Percentiles rank a stretch among this genome's conserved stretches.
phyloP scores from a whole-genome alignment of 2,888 invertebrate species.

The Gymnosoma rotundatum region DNA sequence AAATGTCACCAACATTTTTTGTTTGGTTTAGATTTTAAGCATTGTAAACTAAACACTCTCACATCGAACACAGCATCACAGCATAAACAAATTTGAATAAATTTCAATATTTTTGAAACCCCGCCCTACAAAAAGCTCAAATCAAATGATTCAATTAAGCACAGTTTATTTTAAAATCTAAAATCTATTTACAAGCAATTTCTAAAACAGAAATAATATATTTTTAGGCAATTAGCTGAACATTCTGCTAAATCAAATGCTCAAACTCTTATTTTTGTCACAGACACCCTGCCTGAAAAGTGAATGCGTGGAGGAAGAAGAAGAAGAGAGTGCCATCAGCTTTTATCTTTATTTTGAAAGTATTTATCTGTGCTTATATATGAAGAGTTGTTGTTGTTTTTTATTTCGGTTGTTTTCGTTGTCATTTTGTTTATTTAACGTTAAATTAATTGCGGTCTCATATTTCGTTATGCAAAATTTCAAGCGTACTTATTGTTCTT shows the following conservation, averaged over 20 bases:
- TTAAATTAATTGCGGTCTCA: constrained; percentile 76
- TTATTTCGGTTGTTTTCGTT: constrained; percentile 54
- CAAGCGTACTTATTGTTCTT: constrained; percentile 50
- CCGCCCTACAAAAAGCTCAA: constrained; percentile 20
- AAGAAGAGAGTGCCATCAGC: constrained; percentile 6
- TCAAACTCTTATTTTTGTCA: not conserved
- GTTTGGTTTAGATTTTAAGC: constrained; percentile 47
- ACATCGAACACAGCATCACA: not conserved
- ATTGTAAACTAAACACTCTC: constrained; percentile 26
- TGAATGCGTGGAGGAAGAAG: not conserved
- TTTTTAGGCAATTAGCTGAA: constrained; percentile 66
- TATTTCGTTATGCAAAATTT: constrained; percentile 73
- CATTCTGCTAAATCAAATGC: constrained; percentile 43
- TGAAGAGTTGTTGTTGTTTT: not conserved
- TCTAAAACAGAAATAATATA: constrained; percentile 52
- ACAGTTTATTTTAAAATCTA: constrained; percentile 69
- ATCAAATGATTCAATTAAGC: constrained; percentile 69
- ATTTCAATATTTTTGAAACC: constrained; percentile 29
- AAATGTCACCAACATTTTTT: constrained; percentile 70
- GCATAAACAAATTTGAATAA: constrained; percentile 64
- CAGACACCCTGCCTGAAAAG: constrained; percentile 23
- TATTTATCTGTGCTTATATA: constrained; percentile 29
- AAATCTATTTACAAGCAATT: constrained; percentile 68
- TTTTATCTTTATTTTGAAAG: constrained; percentile 21
- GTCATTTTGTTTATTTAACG: constrained; percentile 75